phyloP scores from a whole-genome alignment of 2,888 invertebrate species.

The Brachyptera risi region DNA sequence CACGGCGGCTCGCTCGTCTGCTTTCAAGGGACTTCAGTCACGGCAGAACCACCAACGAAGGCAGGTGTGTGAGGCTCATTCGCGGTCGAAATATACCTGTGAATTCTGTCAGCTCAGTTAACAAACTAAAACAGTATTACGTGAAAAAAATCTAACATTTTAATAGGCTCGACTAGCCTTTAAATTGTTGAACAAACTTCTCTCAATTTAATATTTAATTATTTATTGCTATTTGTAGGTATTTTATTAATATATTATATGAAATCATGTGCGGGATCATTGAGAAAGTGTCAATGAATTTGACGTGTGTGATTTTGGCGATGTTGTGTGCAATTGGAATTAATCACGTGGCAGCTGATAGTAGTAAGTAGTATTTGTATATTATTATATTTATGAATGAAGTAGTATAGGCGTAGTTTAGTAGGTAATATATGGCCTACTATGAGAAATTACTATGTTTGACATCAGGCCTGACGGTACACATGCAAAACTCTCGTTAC shows the following conservation, averaged over 20 bases:
- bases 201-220: background rate
- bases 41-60: too few species aligned
- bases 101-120: too few species aligned
- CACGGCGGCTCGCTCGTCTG: too few species aligned
- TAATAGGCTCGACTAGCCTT: background rate
- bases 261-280: constrained; percentile 6
- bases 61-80: too few species aligned
- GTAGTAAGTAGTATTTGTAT: background rate
- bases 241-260: too few species aligned
- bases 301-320: constrained; percentile 8
- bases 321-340: constrained; percentile 10
- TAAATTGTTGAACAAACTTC: background rate
- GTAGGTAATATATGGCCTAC: background rate
- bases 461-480: too few species aligned
- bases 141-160: background rate
- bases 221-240: too few species aligned
- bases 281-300: constrained; percentile 11
- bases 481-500: too few species aligned
- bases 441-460: too few species aligned
- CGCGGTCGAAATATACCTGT: too few species aligned
- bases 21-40: too few species aligned
- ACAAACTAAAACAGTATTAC: background rate
- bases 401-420: background rate
- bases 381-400: background rate
- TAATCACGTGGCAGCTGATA: constrained; percentile 8